Evolutionary conservation across 2,797 vertebrate species (phyloP).

Genomic region (Ispidina picta): DNA sequence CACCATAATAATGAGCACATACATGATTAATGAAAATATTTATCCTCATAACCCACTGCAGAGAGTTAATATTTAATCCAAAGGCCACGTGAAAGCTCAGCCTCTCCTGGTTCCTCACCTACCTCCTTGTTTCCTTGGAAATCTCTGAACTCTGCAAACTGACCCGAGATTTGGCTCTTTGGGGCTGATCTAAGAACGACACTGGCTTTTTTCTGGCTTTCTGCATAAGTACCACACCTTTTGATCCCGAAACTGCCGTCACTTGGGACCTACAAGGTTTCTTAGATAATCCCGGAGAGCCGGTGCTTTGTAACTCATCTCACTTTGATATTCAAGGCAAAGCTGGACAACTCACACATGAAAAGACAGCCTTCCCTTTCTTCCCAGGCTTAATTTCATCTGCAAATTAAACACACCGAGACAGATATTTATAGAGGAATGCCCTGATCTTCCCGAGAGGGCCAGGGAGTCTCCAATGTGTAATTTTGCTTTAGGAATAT

Average conservation of each 20-base stretch:
- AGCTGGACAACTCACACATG: slow-evolving; percentile 51
- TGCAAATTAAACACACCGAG: slow-evolving; percentile 58
- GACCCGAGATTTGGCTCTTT: background rate
- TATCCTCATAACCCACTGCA: slow-evolving; percentile 43
- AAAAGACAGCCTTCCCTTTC: slow-evolving; percentile 56
- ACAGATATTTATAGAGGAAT: slow-evolving; percentile 37
- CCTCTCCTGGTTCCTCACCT: background rate
- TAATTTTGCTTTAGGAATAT: slow-evolving; percentile 41
- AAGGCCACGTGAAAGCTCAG: background rate
- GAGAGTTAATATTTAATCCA: slow-evolving; percentile 71
- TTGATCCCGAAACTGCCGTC: background rate
- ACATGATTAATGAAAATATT: slow-evolving; percentile 69
- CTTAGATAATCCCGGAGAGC: slow-evolving; percentile 41
- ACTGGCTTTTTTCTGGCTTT: background rate
- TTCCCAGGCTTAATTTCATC: slow-evolving; percentile 65
- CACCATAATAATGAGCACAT: slow-evolving; percentile 61
- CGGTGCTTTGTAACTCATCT: background rate
- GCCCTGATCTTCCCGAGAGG: background rate
- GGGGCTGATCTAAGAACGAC: background rate
- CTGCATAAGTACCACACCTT: slow-evolving; percentile 36
- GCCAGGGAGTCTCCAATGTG: background rate
- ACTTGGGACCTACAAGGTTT: slow-evolving; percentile 45
- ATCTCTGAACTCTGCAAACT: background rate
- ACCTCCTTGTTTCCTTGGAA: background rate
- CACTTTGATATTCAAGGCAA: slow-evolving; percentile 57